Evolutionary conservation across 2,888 invertebrate species (phyloP), one percentile per base, ranked within the genome.

Genomic region (Yponomeuta plumbellus): DNA sequence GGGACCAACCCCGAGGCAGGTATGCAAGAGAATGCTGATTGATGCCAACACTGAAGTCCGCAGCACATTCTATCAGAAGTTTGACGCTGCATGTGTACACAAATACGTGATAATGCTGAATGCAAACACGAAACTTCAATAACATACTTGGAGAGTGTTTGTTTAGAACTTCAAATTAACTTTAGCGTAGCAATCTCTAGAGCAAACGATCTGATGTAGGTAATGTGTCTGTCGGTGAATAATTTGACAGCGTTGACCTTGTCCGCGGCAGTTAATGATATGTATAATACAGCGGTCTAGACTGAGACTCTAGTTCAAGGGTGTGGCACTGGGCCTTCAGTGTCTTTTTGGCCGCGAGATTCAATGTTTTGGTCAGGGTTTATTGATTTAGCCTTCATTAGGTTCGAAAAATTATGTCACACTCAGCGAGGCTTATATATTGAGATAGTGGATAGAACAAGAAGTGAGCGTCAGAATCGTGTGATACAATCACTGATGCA

Each of bases 101-200:
- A 77, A 72, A 72, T 74, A 71, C 69, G 71, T 76, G 87, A 88
- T 87, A 88, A 85, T 81, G 0, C 73, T 70, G 71, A 77, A 73
- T 76, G 83, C 85, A 86, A 88, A 89, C 86, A 88, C 75, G 72
- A 71, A 76, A 72, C 74, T 71, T 70, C 67, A 78, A 80, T 77
- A 75, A 77, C 77, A 76, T 72, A 61, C 57, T 72, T 70, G 66
- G 67, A 65, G 70, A 73, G 75, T 78, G 73, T 74, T 69, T 76
- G 76, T 76, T 78, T 76, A 74, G 75, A 78, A 22, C 22, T 20
- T 13, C 10, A 22, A 20, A 57, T 57, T 57, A 78, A 79, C n/a
- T 40, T 23, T 40, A n/a, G 59, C 21, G n/a, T 56, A 10, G 56
- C 44, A 52, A 52, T 64, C 20, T 23, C 62, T 17, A 62, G 62